A percentile compares a stretch with the other conserved stretches of the same genome.
Evolutionary conservation across 2,113 vertebrate genomes (phyloP).

Genomic region (Vicugna pacos): DNA sequence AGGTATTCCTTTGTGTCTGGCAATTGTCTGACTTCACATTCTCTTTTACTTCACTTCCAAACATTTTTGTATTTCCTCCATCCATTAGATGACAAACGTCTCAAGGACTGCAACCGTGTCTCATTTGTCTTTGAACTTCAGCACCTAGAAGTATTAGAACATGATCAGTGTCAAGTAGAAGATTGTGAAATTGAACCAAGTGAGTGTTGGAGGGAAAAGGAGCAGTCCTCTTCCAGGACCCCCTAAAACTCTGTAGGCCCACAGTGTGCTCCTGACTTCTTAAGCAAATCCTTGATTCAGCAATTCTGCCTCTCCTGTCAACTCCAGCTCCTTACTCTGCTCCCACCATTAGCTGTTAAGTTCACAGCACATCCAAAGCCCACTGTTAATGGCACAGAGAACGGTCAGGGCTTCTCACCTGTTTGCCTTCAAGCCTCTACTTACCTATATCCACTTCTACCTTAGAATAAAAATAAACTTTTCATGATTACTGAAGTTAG

Average conservation of each 20-base stretch:
- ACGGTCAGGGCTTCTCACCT: background rate
- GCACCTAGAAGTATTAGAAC: background rate
- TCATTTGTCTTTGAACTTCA: background rate
- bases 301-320: background rate
- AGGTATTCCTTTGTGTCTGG: background rate
- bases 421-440: background rate
- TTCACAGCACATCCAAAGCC: background rate
- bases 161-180: background rate
- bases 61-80: background rate
- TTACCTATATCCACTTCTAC: background rate
- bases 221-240: background rate
- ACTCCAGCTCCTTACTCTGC: background rate
- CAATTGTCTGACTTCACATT: background rate
- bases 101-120: background rate
- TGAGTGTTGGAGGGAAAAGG: background rate
- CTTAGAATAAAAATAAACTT: background rate
- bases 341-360: background rate
- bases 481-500: background rate
- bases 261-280: background rate
- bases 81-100: background rate
- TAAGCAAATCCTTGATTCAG: background rate
- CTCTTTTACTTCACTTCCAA: slow-evolving; percentile 6
- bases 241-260: background rate
- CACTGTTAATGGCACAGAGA: background rate
- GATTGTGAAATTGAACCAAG: background rate